Evolutionary conservation across 2,113 vertebrate species (phyloP), one percentile per base, ranked within the genome.

Genomic region (Plotosus lineatus): DNA sequence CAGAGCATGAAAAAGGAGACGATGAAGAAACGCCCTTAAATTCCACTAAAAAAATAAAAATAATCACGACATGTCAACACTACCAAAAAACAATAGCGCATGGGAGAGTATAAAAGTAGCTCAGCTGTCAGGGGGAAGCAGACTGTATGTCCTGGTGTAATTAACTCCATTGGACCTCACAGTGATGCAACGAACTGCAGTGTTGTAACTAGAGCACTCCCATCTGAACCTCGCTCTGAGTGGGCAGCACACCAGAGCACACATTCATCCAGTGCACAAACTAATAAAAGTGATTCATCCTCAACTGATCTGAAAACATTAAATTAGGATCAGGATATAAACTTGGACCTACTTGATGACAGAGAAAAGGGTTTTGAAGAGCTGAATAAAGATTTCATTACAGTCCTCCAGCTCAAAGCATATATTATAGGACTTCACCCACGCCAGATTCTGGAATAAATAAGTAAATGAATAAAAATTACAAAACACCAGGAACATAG

Each of bases 401-500:
- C 98, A 98, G 93, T 99, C 98, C 94, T 99, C 97, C 91, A 99
- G 94, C 89, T 99, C 98, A 91, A 99, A 99, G 91, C 98, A 99
- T 91, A 99, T 99, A 92, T 99, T 99, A 90, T 99, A 99, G 14
- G 98, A 99, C 91, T 99, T 99, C 84, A 99, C 98, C 98, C 98
- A 99, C 1, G 97, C 97, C 92, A 99, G 93, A 90, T 99, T 99
- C 98, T 99, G 87, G 38, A 91, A 46, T 76, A 71, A 28, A 48
- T 7, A 78, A 19, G 1, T 44, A 69, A 40, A 14, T 26, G 40
- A 36, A 15, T 55, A 66, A 44, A 44, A 66, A 42, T 86, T 68
- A 87, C 83, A 5, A 74, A 56, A 50, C 17, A 53, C 33, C 26
- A 50, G 26, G 3, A 17, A 36, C 15, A 7, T 28, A 14, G 31